phyloP scores from a whole-genome alignment of 2,797 vertebrate genomes.

The Tympanoctomys barrerae region DNA sequence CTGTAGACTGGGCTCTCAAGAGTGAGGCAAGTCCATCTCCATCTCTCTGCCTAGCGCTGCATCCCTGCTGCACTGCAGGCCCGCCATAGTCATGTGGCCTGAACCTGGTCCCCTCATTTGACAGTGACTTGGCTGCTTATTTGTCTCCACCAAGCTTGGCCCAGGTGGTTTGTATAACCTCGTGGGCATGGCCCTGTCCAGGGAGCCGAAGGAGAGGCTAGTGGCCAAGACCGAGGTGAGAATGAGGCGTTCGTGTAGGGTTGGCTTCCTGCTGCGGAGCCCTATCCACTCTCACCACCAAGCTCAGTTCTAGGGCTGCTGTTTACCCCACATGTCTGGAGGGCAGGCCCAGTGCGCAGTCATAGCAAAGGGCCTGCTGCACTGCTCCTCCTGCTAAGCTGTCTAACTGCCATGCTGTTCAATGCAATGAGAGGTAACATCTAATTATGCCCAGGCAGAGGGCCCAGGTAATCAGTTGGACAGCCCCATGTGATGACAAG shows the following conservation, averaged over 20 bases:
- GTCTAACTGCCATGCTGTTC: slow-evolving; percentile 26
- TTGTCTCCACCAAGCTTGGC: neutral
- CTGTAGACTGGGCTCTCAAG: neutral
- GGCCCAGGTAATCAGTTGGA: neutral
- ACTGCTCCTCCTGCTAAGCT: neutral
- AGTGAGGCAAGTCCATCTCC: neutral
- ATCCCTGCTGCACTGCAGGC: neutral
- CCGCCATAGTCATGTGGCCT: neutral
- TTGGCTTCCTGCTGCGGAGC: neutral
- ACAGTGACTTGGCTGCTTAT: neutral
- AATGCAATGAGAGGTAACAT: neutral
- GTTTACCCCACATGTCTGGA: neutral
- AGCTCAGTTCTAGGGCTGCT: neutral
- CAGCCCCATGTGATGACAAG: neutral
- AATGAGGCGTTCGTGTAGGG: neutral
- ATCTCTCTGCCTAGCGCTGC: neutral
- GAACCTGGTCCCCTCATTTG: neutral
- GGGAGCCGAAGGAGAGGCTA: neutral
- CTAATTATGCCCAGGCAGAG: neutral
- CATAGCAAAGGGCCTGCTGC: neutral
- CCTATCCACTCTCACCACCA: neutral
- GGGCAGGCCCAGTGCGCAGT: neutral
- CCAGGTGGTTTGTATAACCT: slow-evolving; percentile 42
- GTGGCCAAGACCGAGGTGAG: neutral
- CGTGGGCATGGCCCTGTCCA: neutral